Conservation (phyloP, 2,113 vertebrate genomes). For the Vombatus ursinus region DNA sequence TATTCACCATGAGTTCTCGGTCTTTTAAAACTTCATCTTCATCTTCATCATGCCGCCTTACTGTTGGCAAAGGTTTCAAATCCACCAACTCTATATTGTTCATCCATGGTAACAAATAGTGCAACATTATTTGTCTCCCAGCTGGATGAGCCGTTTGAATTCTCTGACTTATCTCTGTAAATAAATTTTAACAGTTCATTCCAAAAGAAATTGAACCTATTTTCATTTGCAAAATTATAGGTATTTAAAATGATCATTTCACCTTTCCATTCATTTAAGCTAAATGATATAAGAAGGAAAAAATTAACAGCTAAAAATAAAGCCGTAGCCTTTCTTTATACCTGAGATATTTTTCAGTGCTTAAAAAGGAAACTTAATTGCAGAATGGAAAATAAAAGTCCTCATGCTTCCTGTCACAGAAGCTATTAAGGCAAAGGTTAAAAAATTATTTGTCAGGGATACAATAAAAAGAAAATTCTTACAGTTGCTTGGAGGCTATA, state of each 20-base stretch:
- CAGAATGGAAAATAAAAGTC: not conserved
- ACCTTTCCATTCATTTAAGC: constrained; percentile 27
- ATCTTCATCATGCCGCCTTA: constrained; percentile 89
- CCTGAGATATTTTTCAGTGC: constrained; percentile 10
- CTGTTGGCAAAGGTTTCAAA: constrained; percentile 89
- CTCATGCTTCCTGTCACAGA: not conserved
- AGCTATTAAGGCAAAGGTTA: not conserved
- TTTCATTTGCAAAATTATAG: not conserved
- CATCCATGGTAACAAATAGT: constrained; percentile 99
- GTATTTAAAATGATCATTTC: not conserved
- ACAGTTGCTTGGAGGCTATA: not conserved
- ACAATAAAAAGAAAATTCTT: not conserved
- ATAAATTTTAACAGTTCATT: not conserved
- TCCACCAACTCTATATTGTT: constrained; percentile 98
- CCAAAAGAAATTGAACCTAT: not conserved
- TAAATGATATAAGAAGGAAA: not conserved
- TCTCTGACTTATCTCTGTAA: constrained; percentile 96
- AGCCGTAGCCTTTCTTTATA: constrained; percentile 18
- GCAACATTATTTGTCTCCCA: constrained; percentile 97
- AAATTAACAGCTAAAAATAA: constrained; percentile 26
- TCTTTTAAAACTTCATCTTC: constrained; percentile 91
- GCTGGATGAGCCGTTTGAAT: constrained; percentile 97
- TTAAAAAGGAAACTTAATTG: not conserved
- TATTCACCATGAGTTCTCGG: constrained; percentile 96
- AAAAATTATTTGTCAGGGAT: not conserved